Conservation (phyloP, 2,888 invertebrate species). For the Apamea monoglypha region DNA sequence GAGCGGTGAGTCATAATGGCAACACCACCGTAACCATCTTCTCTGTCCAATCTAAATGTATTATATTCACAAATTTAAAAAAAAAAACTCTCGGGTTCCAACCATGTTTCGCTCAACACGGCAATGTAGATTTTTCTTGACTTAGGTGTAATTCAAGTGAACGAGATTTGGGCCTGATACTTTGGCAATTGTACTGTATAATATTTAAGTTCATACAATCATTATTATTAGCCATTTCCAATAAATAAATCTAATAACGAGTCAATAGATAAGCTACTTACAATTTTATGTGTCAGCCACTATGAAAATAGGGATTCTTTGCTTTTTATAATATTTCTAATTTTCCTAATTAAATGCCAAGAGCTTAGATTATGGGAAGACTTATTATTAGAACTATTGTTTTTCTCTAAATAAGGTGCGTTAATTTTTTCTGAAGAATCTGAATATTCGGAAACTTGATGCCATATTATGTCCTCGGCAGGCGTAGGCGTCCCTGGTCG, state of each 20-base stretch:
- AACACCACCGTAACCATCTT: constrained; percentile 21
- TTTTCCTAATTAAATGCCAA: no score
- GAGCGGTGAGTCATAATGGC: constrained; percentile 24
- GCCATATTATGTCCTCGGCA: no score
- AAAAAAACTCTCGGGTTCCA: constrained; percentile 7
- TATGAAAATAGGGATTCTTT: background rate
- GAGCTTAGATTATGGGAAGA: no score
- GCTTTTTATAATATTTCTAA: background rate
- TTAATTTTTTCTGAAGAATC: no score
- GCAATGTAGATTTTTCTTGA: no score
- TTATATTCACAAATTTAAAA: constrained; percentile 8
- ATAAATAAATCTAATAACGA: background rate
- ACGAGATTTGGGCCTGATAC: background rate
- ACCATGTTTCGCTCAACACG: constrained; percentile 10
- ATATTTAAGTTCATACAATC: background rate
- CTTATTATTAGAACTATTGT: no score
- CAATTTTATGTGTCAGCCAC: background rate
- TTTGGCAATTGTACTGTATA: background rate
- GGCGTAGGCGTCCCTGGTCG: no score
- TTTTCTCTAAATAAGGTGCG: no score
- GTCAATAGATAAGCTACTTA: background rate
- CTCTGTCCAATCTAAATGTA: no score
- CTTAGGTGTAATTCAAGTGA: background rate
- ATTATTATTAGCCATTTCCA: background rate
- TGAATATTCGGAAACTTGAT: no score